Evolutionary conservation across 1,140 invertebrate species (phyloP), one percentile per base, ranked within the genome.

Genomic region (Meloidogyne hapla): DNA sequence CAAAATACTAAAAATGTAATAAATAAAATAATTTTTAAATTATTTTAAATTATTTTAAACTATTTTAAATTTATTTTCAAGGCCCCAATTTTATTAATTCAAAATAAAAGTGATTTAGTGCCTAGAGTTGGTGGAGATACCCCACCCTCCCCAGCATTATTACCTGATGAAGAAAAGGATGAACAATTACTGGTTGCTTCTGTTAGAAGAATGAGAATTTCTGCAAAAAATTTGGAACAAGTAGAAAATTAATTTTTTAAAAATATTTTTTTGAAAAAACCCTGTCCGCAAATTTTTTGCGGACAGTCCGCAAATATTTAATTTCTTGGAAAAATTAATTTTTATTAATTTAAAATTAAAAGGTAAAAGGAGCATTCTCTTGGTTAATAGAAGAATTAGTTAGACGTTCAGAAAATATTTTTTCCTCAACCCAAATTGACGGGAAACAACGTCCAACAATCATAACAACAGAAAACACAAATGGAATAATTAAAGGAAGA

Each of bases 41-140:
- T 75, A 40, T 28, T 45, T 26, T 21, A 67, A 6, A 23, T 33
- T 33, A 33, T 33, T 33, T 33, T 33, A 33, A 33, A 33, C 9
- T 33, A 45, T 21, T 26, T 26, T 21, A 45, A 48, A 6, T 6
- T 61, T 38, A 26, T 25, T 76, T 25, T 84, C 69, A 56, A 82
- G 81, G 80, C 77, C 13, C 77, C 83, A 3, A 69, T 84, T 56
- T 48, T 86, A 15, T 73, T 84, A 25, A 68, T 86, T 4, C 84
- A 79, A 10, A 84, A 84, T 62, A 86, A 84, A 69, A 75, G 65
- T 0, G 83, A 84, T 61, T 23, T 81, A 21, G 23, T 42, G n/a
- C 21, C 21, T 28, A 28, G 48, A 56, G n/a, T n/a, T 56, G 48
- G 3, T 2, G 8, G 18, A 8, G 8, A 21, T 56, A 21, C 48